Conservation (phyloP, 1,140 invertebrate species). For the Matsumurasca onukii region DNA sequence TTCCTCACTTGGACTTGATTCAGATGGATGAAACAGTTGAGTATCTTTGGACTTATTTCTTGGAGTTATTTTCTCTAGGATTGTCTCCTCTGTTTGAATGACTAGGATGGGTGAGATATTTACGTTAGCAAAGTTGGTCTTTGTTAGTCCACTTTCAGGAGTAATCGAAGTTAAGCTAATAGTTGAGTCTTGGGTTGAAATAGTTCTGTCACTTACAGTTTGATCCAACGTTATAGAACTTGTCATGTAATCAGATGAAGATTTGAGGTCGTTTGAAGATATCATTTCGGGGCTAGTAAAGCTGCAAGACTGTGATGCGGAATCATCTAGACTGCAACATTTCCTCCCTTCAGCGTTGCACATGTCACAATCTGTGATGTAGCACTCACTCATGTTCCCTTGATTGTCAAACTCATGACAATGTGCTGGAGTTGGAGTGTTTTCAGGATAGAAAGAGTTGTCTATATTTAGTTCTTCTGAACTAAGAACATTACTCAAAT, state of each 20-base stretch:
- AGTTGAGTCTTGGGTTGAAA: slow-evolving; percentile 39
- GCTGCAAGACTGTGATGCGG: slow-evolving; percentile 27
- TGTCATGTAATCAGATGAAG: slow-evolving; percentile 33
- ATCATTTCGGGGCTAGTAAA: slow-evolving; percentile 33
- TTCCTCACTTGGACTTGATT: slow-evolving; percentile 21
- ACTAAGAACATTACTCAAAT: background rate
- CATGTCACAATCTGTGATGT: slow-evolving; percentile 32
- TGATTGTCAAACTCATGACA: slow-evolving; percentile 10
- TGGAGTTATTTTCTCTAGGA: slow-evolving; percentile 4
- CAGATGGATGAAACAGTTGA: background rate
- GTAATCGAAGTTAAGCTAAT: slow-evolving; percentile 37
- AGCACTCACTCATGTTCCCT: slow-evolving; percentile 26
- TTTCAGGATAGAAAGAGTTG: background rate
- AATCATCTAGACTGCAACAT: slow-evolving; percentile 30
- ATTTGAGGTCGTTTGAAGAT: slow-evolving; percentile 30
- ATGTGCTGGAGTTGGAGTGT: slow-evolving; percentile 21
- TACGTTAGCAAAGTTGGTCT: slow-evolving; percentile 1
- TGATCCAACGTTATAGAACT: slow-evolving; percentile 33
- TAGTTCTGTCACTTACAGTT: slow-evolving; percentile 36
- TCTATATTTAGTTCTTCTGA: slow-evolving; percentile 4
- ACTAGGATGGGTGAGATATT: slow-evolving; percentile 25
- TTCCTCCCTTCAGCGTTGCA: slow-evolving; percentile 29
- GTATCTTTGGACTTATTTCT: slow-evolving; percentile 3
- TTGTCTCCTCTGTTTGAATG: slow-evolving; percentile 5
- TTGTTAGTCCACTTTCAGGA: slow-evolving; percentile 31